Percentiles rank a stretch among this genome's conserved stretches.
Conservation (phyloP, 2,113 vertebrate species). For the Hydropotes inermis region DNA sequence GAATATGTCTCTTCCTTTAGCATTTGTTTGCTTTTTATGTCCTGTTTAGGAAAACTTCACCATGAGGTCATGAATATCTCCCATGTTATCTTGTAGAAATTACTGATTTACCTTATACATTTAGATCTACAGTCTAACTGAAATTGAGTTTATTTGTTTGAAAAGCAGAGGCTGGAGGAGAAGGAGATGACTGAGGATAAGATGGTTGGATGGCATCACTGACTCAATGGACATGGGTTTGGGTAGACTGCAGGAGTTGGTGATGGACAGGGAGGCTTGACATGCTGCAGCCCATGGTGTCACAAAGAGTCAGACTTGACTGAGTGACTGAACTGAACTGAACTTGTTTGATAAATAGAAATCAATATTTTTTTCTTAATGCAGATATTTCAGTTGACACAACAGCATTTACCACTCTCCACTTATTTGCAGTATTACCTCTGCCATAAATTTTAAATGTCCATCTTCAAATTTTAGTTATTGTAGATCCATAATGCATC, state of each 20-base stretch:
- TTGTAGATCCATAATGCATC: neutral
- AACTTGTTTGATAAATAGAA: neutral
- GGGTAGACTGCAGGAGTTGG: neutral
- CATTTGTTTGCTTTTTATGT: neutral
- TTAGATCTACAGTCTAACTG: neutral
- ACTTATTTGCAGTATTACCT: neutral
- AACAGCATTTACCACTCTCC: neutral
- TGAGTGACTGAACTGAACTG: neutral
- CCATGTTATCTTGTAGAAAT: neutral
- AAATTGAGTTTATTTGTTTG: neutral
- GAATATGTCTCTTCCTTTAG: neutral
- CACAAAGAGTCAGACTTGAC: fast-evolving
- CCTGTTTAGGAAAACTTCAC: neutral
- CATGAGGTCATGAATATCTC: neutral
- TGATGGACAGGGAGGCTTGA: neutral
- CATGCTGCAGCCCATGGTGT: neutral
- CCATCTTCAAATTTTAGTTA: neutral
- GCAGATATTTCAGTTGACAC: neutral
- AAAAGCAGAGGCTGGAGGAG: neutral
- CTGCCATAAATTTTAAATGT: neutral
- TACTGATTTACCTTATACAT: neutral
- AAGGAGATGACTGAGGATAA: neutral
- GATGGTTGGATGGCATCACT: neutral
- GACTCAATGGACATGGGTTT: neutral
- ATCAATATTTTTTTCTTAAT: neutral